Evolutionary conservation across 2,888 invertebrate genomes (phyloP), one percentile per base, ranked within the genome.

Genomic region (Hydrotaea diabolus): DNA sequence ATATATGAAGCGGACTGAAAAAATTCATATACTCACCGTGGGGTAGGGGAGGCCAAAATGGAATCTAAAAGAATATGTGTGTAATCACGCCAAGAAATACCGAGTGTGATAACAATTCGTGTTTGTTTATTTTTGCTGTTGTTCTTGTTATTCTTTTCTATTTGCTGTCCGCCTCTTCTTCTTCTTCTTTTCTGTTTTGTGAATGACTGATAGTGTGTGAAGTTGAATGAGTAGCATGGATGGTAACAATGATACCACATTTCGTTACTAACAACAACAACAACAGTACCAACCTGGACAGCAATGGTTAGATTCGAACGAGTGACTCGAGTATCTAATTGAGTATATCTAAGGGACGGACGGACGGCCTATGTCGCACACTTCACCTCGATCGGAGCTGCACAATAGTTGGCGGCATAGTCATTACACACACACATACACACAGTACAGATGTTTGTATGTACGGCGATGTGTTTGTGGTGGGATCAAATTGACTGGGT

Each of bases 51-150:
- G 31, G 31, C 31, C 2, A 4, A 31, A 4, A 4, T 4, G 7
- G 55, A 78, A 62, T 43, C 49, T 19, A 74, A 59, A 73, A 74
- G 21, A 79, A 72, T 72, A 71, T 53, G 57, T 76, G 46, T 79
- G 66, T 76, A 79, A 72, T 69, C 76, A 66, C 19, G 66, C 11
- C 36, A 49, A 72, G 62, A 19, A 81, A 53, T 49, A 71, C n/a
- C 64, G 69, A 73, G 55, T 39, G 36, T 74, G 77, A 74, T 82
- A 69, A 76, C 62, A 66, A 7, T 19, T 57, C 26, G 59, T 23
- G 23, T 59, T 2, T 59, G 11, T 59, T 59, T 59, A 17, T 43
- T 11, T 17, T n/a, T 64, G n/a, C n/a, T n/a, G 2, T 31, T 31
- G 39, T 39, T 66, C 43, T n/a, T 66, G 36, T 39, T 36, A 43